A percentile compares a stretch with the other conserved stretches of the same genome.
phyloP scores from a whole-genome alignment of 2,888 invertebrate genomes.

The Oxystoma pomonae region DNA sequence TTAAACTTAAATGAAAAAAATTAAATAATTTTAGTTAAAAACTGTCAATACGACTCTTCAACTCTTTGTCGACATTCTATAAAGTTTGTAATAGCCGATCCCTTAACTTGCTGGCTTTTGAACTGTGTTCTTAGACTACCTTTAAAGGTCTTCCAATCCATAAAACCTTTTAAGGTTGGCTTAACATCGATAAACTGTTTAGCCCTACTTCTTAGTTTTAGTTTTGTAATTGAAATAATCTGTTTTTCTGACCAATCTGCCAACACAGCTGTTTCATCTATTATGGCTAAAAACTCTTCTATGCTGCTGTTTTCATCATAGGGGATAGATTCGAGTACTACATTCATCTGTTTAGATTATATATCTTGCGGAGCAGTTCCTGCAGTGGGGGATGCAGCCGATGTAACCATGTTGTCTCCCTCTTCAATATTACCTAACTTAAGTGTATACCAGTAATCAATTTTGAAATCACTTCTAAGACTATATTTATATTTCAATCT shows the following conservation, averaged over 20 bases:
- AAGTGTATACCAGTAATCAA: not conserved
- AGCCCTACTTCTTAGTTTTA: not conserved
- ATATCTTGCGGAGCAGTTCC: not conserved
- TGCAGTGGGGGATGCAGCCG: too few species aligned
- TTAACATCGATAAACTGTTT: conserved; percentile 3
- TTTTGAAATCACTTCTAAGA: too few species aligned
- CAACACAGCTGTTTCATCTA: conserved; percentile 5
- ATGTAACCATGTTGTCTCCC: too few species aligned
- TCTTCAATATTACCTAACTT: not conserved
- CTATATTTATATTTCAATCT: not conserved
- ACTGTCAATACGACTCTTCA: conserved; percentile 1
- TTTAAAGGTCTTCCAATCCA: not conserved
- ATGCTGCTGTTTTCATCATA: not conserved
- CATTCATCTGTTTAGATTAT: not conserved
- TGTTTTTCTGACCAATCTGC: conserved; percentile 4
- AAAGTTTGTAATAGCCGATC: conserved; percentile 2
- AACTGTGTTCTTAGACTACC: not conserved
- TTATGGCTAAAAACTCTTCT: conserved; percentile 1
- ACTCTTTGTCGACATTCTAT: not conserved
- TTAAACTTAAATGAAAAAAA: not conserved
- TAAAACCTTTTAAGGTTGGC: not conserved
- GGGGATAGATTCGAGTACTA: not conserved
- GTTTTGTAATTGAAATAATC: not conserved
- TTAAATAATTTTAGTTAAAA: conserved; percentile 3
- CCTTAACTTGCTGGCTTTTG: not conserved